Base-by-base conservation (phyloP, 2,797 vertebrate species). In the Kryptolebias ocellatus region DNA sequence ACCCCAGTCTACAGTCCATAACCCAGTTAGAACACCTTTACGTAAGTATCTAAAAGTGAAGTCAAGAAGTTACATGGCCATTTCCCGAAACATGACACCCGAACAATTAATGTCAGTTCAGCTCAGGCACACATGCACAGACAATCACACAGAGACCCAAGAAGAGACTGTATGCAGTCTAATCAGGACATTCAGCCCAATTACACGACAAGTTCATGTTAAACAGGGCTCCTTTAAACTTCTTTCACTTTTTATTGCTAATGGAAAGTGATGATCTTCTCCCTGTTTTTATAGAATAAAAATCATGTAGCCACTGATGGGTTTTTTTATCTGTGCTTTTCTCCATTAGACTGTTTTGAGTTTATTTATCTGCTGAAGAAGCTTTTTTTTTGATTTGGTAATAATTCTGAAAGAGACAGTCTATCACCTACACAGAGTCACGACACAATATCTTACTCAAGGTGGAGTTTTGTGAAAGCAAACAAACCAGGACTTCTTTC, bases 101-200 rank as follows among this genome's bases (percentile, higher is more conserved):
- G 54, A 34, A 50, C 8, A 64, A 51, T 10, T 16, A 15, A 17
- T 45, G 50, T 64, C 17, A 64, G 6, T 28, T 72, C 51, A 54
- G 58, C 55, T 60, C 62, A 52, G 64, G 0, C 15, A 53, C n/a
- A 42, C 16, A 58, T 9, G 11, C 39, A 39, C 16, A 67, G 18
- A 60, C 20, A 64, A 39, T 64, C 24, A 34, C 0, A 68, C n/a
- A 68, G 37, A 75, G 34, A 52, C 64, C 60, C 3, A 57, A 66
- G n/a, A 54, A 61, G 52, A 59, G 51, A 55, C 69, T 14, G 45
- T 16, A 49, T 9, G 51, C 42, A 66, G 60, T 79, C 75, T 81
- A 83, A 87, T 90, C 84, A 83, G 76, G 72, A 80, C 76, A 50
- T 54, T 70, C 49, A 54, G 24, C 57, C 58, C 82, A 87, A 89